Base-by-base conservation (phyloP, 2,888 invertebrate species). In the Himalopsyche tibetana region DNA sequence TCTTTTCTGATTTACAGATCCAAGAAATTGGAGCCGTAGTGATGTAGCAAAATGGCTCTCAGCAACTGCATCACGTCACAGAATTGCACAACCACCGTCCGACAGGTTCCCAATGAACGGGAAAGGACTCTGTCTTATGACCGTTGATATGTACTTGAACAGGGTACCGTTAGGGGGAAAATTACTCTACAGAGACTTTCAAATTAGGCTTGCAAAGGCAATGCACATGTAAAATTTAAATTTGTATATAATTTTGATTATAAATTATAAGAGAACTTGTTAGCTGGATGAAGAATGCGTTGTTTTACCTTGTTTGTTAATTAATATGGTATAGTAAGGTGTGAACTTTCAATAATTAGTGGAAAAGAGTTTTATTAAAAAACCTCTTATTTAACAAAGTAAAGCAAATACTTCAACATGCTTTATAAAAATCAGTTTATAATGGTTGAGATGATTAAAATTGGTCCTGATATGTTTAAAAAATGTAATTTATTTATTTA, bases 61-160 rank as follows among this genome's bases (percentile, higher is more conserved):
- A 85, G 91, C 92, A 88, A 95, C 95, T 90, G 93, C 95, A 0
- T 90, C 92, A 0, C 91, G 93, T 6, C 95, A 95, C 80, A 93
- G 94, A 2, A 91, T 94, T 0, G 94, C 95, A 0, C 94, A 94
- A 86, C 91, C 94, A 45, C 92, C 93, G 2, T 91, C 92, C 0
- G 94, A 94, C 88, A 92, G 96, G 88, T 96, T 96, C 91, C 94
- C 95, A 0, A 96, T 96, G 96, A 96, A 96, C 91, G 96, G 96
- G 82, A 96, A 96, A 91, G 96, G 96, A 0, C 91, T 96, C 6
- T 96, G 96, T 89, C 93, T 96, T 84, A 96, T 96, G 96, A 94
- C 94, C n/a, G 92, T 94, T 15, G 95, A 95, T 83, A 96, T 96
- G 96, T 96, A 96, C 91, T 92, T 95, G 2, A 93, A 94, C 88